These are phyloP conservation scores for Cebus imitator DNA, from an alignment of 2,113 vertebrate species.

Conservation along the genomic window DNA sequence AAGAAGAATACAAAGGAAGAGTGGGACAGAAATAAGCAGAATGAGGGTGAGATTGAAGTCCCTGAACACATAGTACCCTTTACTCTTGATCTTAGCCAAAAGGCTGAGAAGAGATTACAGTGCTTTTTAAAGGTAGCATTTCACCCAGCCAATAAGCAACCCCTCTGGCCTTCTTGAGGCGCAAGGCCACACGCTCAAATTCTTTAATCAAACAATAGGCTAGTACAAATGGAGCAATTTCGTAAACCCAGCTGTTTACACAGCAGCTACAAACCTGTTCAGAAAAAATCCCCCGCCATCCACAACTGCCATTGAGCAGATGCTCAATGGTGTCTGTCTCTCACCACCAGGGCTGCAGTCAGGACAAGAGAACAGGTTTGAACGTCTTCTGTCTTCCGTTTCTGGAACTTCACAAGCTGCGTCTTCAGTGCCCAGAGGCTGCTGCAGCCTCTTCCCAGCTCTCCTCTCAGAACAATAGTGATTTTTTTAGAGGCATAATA, in stretches of 20 bases:
- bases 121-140: not conserved
- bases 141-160: not conserved
- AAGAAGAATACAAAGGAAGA: not conserved
- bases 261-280: not conserved
- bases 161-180: not conserved
- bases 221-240: not conserved
- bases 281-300: not conserved
- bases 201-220: constrained; percentile 48
- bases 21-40: not conserved
- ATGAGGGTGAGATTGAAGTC: not conserved
- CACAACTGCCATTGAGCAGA: constrained; percentile 19
- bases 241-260: constrained; percentile 23
- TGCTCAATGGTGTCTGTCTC: not conserved
- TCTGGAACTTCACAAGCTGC: not conserved
- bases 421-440: constrained; percentile 43
- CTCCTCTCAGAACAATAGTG: not conserved
- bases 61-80: not conserved
- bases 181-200: constrained; percentile 9
- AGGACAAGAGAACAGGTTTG: rapidly evolving
- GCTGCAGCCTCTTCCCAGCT: not conserved
- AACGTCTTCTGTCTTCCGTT: rapidly evolving
- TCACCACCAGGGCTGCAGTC: not conserved
- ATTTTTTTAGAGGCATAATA: constrained; percentile 27
- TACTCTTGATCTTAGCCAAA: too few relatives aligned
- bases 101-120: too few relatives aligned